Conservation (phyloP, 2,113 vertebrate species). For the Vidua macroura region DNA sequence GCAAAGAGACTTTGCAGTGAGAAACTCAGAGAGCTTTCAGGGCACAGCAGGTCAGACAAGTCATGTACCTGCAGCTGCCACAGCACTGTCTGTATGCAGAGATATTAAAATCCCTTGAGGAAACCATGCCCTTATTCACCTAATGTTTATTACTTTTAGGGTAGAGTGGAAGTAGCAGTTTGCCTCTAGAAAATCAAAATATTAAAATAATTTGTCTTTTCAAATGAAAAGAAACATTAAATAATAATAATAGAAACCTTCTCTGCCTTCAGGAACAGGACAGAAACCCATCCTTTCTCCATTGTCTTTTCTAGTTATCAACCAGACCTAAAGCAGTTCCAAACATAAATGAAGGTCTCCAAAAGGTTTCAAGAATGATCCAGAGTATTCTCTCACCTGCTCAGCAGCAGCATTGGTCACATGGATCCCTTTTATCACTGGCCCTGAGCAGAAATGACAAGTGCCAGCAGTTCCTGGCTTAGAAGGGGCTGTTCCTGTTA, state of each 20-base stretch:
- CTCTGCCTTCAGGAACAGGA: background rate
- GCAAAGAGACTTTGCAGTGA: background rate
- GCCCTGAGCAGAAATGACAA: background rate
- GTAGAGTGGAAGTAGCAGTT: background rate
- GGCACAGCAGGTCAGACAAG: background rate
- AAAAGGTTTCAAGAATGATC: background rate
- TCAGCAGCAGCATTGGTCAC: background rate
- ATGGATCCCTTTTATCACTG: background rate
- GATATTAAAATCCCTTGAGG: background rate
- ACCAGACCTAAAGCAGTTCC: background rate
- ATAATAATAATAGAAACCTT: background rate
- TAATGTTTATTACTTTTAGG: background rate
- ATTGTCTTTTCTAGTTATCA: background rate
- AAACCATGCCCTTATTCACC: background rate
- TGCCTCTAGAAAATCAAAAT: background rate
- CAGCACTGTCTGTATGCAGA: background rate
- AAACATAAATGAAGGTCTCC: background rate
- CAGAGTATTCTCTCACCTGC: background rate
- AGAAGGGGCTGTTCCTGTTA: background rate
- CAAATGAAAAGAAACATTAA: background rate
- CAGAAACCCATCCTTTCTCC: background rate
- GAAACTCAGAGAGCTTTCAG: background rate
- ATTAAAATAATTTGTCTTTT: background rate
- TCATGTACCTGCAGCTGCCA: rapidly evolving
- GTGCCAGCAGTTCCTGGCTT: background rate